phyloP scores from a whole-genome alignment of 2,888 invertebrate genomes.

The Lottia gigantea region DNA sequence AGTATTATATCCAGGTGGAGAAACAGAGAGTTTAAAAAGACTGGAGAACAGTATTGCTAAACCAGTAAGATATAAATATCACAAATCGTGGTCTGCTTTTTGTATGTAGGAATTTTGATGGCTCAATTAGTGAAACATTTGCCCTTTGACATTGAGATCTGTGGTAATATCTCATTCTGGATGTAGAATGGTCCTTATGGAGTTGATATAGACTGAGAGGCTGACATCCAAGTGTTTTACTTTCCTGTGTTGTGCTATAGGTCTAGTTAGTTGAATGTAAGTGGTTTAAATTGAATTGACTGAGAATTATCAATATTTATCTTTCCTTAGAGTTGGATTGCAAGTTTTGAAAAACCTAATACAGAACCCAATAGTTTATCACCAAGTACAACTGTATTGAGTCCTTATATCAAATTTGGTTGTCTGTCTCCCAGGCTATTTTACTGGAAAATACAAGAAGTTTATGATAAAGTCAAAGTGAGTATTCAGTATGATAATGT shows the following conservation, averaged over 20 bases:
- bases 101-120: too few species aligned
- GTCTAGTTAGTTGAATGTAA: too few species aligned
- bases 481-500: too few species aligned
- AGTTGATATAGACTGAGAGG: too few species aligned
- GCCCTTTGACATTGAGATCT: too few species aligned
- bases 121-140: too few species aligned
- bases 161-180: too few species aligned
- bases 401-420: slow-evolving; percentile 87
- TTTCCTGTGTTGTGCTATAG: too few species aligned
- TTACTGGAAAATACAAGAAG: slow-evolving; percentile 80
- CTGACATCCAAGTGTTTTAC: too few species aligned
- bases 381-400: slow-evolving; percentile 85
- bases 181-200: too few species aligned
- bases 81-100: too few species aligned
- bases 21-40: slow-evolving; percentile 77
- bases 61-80: slow-evolving; percentile 42
- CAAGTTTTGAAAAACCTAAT: slow-evolving; percentile 85
- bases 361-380: slow-evolving; percentile 87
- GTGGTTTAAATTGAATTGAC: neutral
- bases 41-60: slow-evolving; percentile 73
- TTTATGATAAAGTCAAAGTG: slow-evolving; percentile 74
- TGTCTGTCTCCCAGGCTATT: slow-evolving; percentile 85
- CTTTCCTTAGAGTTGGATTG: slow-evolving; percentile 80
- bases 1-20: slow-evolving; percentile 83
- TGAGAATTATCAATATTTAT: neutral